Evolutionary conservation across 2,797 vertebrate species (phyloP), one percentile per base, ranked within the genome.

Genomic region (Loris lydekkerianus): DNA sequence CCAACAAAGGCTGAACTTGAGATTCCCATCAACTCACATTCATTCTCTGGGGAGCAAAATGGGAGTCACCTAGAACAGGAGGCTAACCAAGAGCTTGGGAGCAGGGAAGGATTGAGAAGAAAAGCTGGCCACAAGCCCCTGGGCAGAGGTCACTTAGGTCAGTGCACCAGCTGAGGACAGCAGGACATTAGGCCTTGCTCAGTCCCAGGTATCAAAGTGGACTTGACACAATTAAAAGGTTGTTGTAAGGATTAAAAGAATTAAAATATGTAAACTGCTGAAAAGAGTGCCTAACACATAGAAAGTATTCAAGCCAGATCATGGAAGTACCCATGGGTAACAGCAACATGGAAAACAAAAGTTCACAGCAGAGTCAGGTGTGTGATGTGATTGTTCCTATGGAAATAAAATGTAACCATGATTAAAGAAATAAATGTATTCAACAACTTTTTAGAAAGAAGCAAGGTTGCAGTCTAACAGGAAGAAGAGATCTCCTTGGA

Each of bases 371-470:
- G 21, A 34, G 70, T 7, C 27, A 18, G 0, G 1, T 1, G 18
- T 11, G 37, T 6, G 21, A 43, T 3, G 9, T 7, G 18, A 11
- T 11, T 3, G 4, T 31, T 29, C 25, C 18, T 13, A 43, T 11
- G 43, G 3, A 25, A 29, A 20, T 2, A 25, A 8, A 14, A 56
- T 25, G 2, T 10, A 4, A 3, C 60, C 9, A 0, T 21, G 9
- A 53, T 60, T 46, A 40, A 58, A 61, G 77, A 81, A n/a, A 67
- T 25, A 3, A 37, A 23, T 75, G 31, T 89, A n/a, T 91, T 84
- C 67, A 5, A 40, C 76, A 34, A 70, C 94, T 91, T 96, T 96
- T 11, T 4, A 53, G 94, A 43, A 61, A 88, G 95, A 92, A 95
- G 88, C 3, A 0, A 27, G 5, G 77, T 14, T 60, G 53, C 1